Evolutionary conservation across 1,140 invertebrate genomes (phyloP).

Genomic region (Drosophila mayri): DNA sequence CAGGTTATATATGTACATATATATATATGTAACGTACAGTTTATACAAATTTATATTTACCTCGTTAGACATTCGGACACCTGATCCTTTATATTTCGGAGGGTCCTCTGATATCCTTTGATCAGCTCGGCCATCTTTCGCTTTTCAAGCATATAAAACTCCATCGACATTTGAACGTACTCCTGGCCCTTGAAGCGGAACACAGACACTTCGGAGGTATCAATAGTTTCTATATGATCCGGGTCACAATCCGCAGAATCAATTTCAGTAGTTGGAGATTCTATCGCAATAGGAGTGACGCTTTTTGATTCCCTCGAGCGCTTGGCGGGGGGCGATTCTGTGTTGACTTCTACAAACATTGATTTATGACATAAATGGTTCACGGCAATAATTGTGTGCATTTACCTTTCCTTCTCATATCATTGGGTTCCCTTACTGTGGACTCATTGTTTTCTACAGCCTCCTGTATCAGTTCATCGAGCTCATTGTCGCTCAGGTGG

Average conservation of each 20-base stretch:
- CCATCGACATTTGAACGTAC: conserved; percentile 75
- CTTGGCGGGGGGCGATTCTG: conserved; percentile 24
- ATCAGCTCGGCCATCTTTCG: conserved; percentile 41
- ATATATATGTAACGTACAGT: too few species aligned
- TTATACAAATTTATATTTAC: background rate
- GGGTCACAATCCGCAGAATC: background rate
- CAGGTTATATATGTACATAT: background rate
- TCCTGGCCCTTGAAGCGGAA: conserved; percentile 74
- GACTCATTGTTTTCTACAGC: conserved; percentile 19
- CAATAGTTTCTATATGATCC: conserved; percentile 34
- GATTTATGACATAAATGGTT: background rate
- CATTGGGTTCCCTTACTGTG: conserved; percentile 11
- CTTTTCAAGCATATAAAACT: conserved; percentile 69
- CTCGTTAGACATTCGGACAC: conserved; percentile 16
- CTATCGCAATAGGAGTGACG: background rate
- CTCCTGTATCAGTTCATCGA: background rate
- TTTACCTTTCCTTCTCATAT: background rate
- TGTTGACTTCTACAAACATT: conserved; percentile 33
- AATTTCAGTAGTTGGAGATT: background rate
- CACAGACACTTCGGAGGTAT: conserved; percentile 54
- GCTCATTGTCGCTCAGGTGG: conserved; percentile 39
- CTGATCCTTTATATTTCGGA: conserved; percentile 34
- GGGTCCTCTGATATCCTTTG: conserved; percentile 28
- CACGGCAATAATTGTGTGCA: background rate
- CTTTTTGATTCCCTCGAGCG: background rate